phyloP scores from a whole-genome alignment of 2,113 vertebrate species.

The Zosterops pallidus region DNA sequence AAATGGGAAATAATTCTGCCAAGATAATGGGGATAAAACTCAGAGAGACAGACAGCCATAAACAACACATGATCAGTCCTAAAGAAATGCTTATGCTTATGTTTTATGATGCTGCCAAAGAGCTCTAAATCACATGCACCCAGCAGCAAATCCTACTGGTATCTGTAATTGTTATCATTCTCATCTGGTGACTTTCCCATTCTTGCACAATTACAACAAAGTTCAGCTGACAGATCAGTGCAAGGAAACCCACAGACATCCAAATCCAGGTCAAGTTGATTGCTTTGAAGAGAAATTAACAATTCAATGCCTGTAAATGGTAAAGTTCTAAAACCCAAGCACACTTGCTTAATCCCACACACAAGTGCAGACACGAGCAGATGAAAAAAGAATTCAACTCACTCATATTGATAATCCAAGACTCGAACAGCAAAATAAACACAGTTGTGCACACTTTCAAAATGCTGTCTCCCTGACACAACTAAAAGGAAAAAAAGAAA shows the following conservation, averaged over 20 bases:
- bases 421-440: conserved; percentile 94
- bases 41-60: background rate
- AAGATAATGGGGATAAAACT: background rate
- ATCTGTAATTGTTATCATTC: background rate
- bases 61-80: background rate
- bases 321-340: background rate
- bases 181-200: background rate
- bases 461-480: conserved; percentile 80
- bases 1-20: conserved; percentile 85
- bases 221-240: background rate
- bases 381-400: conserved; percentile 67
- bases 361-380: background rate
- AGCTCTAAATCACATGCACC: background rate
- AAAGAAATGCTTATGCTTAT: background rate
- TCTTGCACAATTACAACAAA: background rate
- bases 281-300: background rate
- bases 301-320: background rate
- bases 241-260: background rate
- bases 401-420: conserved; percentile 92
- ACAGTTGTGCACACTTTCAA: conserved; percentile 91
- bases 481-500: conserved; percentile 69
- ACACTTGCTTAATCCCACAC: background rate
- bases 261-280: background rate
- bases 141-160: background rate
- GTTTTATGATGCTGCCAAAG: background rate